Evolutionary conservation across 2,113 vertebrate genomes (phyloP).

Genomic region (Platichthys flesus): DNA sequence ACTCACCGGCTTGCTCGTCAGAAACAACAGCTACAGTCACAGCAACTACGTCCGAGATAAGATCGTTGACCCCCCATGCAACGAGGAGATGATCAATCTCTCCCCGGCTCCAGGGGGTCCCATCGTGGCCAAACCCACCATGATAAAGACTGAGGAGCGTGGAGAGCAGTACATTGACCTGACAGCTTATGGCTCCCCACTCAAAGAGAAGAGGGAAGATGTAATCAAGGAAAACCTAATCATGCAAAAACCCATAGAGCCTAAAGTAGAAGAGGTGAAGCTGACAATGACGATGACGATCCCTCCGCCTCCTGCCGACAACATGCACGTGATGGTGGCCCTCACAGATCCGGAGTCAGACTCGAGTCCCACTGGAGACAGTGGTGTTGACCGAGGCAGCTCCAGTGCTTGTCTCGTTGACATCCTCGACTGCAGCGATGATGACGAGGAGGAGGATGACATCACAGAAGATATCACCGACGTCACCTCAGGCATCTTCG

Average conservation of each 20-base stretch:
- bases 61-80: constrained; percentile 45
- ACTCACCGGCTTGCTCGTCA: constrained; percentile 78
- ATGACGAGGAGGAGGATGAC: constrained; percentile 60
- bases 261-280: constrained; percentile 53
- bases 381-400: constrained; percentile 77
- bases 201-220: constrained; percentile 52
- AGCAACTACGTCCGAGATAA: constrained; percentile 73
- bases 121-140: constrained; percentile 60
- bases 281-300: constrained; percentile 43
- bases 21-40: constrained; percentile 72
- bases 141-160: constrained; percentile 51
- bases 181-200: not conserved
- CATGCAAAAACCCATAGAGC: constrained; percentile 39
- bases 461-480: constrained; percentile 83
- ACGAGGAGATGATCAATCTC: constrained; percentile 75
- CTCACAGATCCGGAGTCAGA: constrained; percentile 75
- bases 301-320: constrained; percentile 53
- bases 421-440: constrained; percentile 83
- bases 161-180: constrained; percentile 64
- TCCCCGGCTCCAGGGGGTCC: constrained; percentile 74
- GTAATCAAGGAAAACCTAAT: constrained; percentile 52
- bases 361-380: constrained; percentile 38
- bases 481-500: constrained; percentile 87
- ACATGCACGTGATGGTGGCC: constrained; percentile 55
- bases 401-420: constrained; percentile 81